Evolutionary conservation across 2,113 vertebrate species (phyloP).

Genomic region (Toxotes chatareus): DNA sequence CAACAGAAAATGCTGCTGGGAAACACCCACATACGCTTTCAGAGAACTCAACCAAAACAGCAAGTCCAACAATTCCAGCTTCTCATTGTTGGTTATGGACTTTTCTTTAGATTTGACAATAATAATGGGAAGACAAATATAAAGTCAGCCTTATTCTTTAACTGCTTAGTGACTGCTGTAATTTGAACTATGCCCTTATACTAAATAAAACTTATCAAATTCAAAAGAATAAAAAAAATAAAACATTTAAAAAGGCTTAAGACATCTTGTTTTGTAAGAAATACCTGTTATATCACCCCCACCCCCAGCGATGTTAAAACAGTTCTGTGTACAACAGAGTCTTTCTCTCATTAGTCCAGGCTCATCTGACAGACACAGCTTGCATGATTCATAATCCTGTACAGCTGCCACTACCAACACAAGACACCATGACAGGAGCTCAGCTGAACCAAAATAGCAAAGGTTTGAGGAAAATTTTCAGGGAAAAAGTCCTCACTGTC

Average conservation of each 20-base stretch:
- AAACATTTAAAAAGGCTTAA: neutral
- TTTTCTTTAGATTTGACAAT: neutral
- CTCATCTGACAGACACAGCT: constrained; percentile 75
- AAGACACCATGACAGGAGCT: constrained; percentile 59
- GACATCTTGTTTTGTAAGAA: constrained; percentile 31
- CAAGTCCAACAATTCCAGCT: neutral
- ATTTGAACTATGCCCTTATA: neutral
- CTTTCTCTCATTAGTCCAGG: constrained; percentile 63
- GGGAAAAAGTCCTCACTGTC: constrained; percentile 20
- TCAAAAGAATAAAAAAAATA: neutral
- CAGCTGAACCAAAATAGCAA: constrained; percentile 52
- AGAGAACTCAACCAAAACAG: neutral
- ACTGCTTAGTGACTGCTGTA: neutral
- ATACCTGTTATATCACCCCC: constrained; percentile 8
- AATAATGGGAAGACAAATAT: neutral
- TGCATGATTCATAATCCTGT: constrained; percentile 74
- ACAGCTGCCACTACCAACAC: constrained; percentile 73
- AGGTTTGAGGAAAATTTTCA: constrained; percentile 47
- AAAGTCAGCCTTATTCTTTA: neutral
- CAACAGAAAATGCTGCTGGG: neutral
- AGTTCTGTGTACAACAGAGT: constrained; percentile 50
- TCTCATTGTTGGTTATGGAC: neutral
- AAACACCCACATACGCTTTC: neutral
- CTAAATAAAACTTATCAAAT: neutral
- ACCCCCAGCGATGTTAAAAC: constrained; percentile 31